Base-by-base conservation (phyloP, 2,888 invertebrate genomes). In the Alloscopus bannaensis region DNA sequence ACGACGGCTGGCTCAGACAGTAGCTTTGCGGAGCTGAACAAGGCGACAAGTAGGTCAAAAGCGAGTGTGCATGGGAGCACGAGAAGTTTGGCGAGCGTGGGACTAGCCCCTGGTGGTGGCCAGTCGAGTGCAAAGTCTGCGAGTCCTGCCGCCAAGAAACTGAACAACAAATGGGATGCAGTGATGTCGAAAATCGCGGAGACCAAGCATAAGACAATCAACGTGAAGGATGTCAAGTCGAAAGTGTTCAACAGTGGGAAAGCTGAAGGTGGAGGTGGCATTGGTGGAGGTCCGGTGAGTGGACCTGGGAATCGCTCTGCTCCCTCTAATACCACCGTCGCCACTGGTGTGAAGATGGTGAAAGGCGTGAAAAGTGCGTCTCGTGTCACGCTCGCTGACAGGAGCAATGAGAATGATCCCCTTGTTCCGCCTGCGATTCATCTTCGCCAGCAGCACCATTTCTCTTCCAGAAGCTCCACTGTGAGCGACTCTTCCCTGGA, bases 181-280 rank as follows among this genome's bases (percentile, higher is more conserved):
- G 95, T 96, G 64, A 93, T 94, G 92, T 94, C 93, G 88, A 94
- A 94, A 88, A 94, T 94, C 81, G 92, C 93, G 52, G 89, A 89
- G 80, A 92, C 91, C 85, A 92, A 92, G 86, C 90, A 91, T 45
- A 93, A 93, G 87, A 92, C 93, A 13, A 92, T 93, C 84, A 88
- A 88, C 76, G 90, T 92, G 84, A 95, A 94, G 88, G 96, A 97
- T 88, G 93, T 97, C 40, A 97, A 96, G 88, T 95, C 96, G 59
- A 94, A 95, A 89, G 93, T 95, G 80, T 91, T 78, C 40, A 65
- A 22, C 18, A 50, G 57, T 69, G 18, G 22, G 16, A 13, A 26
- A 3, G 42, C 20, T 18, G 50, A 4, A 20, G n/a, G 8, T n/a
- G n/a, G 4, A 24, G 36, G 45, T 13, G 22, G 28, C 3, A 47